These are phyloP conservation scores for Dinomys branickii DNA, from an alignment of 2,113 vertebrate genomes.

Conservation along the genomic window DNA sequence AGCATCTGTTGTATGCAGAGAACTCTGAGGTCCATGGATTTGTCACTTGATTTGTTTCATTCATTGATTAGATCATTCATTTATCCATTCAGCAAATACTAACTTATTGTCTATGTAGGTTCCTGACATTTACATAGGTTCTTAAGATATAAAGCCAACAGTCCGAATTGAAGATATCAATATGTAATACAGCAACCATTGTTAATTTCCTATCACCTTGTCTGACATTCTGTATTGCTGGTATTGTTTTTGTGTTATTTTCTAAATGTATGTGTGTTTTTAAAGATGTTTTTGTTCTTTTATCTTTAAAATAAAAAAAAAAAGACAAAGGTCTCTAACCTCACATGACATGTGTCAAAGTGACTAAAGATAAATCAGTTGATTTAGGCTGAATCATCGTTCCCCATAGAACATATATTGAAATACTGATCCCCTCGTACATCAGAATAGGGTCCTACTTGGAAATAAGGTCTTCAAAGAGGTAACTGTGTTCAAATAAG, in stretches of 20 bases:
- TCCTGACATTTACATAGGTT: not conserved
- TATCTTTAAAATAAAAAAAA: too few species aligned
- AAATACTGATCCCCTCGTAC: not conserved
- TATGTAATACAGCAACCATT: too few species aligned
- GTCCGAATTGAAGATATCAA: too few species aligned
- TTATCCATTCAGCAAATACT: conserved; percentile 44
- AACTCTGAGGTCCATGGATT: not conserved
- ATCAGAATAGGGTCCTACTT: not conserved
- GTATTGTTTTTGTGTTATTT: too few species aligned
- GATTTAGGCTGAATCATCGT: not conserved
- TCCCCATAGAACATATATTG: not conserved
- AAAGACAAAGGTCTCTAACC: not conserved
- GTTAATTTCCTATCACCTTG: too few species aligned
- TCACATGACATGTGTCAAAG: not conserved
- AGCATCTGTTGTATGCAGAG: conserved; percentile 13
- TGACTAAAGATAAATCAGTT: not conserved
- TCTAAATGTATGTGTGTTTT: too few species aligned
- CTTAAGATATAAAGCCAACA: not conserved
- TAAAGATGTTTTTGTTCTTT: too few species aligned
- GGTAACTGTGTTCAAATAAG: not conserved
- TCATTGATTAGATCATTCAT: not conserved
- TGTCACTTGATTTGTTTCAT: conserved; percentile 18
- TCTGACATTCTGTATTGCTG: too few species aligned
- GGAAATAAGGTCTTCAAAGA: not conserved
- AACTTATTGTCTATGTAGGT: not conserved